These are phyloP conservation scores for Mya arenaria DNA, from an alignment of 1,140 invertebrate species.

Conservation along the genomic window DNA sequence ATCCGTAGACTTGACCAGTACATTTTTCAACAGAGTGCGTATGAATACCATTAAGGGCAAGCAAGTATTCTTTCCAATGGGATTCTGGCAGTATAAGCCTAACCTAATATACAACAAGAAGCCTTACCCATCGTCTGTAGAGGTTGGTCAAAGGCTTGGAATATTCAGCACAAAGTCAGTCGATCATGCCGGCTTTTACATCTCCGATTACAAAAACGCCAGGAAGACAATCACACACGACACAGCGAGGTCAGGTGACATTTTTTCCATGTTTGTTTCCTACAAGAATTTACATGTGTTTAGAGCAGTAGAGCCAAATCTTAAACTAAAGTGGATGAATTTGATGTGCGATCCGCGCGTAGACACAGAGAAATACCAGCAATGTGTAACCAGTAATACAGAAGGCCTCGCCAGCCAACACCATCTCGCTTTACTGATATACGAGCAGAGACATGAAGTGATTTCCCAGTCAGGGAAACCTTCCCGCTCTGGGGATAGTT, in stretches of 20 bases:
- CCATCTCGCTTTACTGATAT: slow-evolving; percentile 79
- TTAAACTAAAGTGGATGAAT: slow-evolving; percentile 85
- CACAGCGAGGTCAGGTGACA: slow-evolving; percentile 69
- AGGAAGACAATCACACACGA: slow-evolving; percentile 83
- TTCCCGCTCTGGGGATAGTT: too few species aligned
- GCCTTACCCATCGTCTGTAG: slow-evolving; percentile 84
- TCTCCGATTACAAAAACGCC: slow-evolving; percentile 88
- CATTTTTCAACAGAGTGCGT: slow-evolving; percentile 87
- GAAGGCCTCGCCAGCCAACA: slow-evolving; percentile 77
- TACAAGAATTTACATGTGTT: slow-evolving; percentile 86
- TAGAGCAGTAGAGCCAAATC: slow-evolving; percentile 87
- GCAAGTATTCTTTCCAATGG: slow-evolving; percentile 81
- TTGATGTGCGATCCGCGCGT: slow-evolving; percentile 73
- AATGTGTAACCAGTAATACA: slow-evolving; percentile 73
- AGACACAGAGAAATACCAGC: slow-evolving; percentile 64
- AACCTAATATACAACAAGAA: slow-evolving; percentile 77
- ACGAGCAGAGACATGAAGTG: too few species aligned
- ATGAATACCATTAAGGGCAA: slow-evolving; percentile 81
- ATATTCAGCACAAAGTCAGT: slow-evolving; percentile 89
- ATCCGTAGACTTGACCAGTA: slow-evolving; percentile 83
- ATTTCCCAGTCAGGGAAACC: too few species aligned
- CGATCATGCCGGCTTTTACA: slow-evolving; percentile 90
- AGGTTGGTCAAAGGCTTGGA: slow-evolving; percentile 89
- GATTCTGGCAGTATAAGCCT: slow-evolving; percentile 79
- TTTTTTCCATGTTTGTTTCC: slow-evolving; percentile 86